Evolutionary conservation across 1,140 invertebrate species (phyloP).

Genomic region (Oncopodura yosiiana): DNA sequence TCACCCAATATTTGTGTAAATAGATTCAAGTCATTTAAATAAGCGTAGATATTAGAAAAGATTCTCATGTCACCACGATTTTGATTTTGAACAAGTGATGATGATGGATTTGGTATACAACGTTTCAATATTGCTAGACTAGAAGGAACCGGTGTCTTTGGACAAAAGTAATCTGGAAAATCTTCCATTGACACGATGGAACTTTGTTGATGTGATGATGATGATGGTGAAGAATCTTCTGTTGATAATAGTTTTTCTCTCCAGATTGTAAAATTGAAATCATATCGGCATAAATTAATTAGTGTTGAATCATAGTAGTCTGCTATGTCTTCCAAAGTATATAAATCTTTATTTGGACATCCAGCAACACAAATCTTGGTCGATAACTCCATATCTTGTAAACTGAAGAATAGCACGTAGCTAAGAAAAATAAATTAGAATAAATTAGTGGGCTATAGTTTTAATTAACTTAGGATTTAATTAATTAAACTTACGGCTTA

Average conservation of each 20-base stretch:
- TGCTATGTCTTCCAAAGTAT: constrained; percentile 55
- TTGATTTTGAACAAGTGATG: too few species aligned
- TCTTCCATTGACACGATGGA: not conserved
- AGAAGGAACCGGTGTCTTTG: constrained; percentile 44
- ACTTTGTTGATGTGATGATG: too few species aligned
- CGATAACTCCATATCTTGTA: constrained; percentile 60
- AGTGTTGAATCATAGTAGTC: constrained; percentile 62
- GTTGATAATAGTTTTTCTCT: not conserved
- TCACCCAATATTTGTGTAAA: constrained; percentile 79
- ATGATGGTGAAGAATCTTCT: not conserved
- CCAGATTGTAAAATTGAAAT: constrained; percentile 48
- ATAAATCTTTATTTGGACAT: constrained; percentile 63
- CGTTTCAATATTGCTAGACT: constrained; percentile 71
- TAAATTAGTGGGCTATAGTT: constrained; percentile 12
- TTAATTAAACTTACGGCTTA: constrained; percentile 50
- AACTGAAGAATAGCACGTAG: constrained; percentile 74
- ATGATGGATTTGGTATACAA: constrained; percentile 62
- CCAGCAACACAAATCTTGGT: constrained; percentile 80
- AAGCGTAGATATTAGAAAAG: constrained; percentile 61
- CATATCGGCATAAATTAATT: constrained; percentile 58
- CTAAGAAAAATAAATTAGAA: constrained; percentile 40
- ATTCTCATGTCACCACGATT: too few species aligned
- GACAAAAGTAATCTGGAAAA: constrained; percentile 9
- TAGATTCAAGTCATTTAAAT: constrained; percentile 76
- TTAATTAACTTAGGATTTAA: not conserved